Base-by-base conservation (phyloP, 2,797 vertebrate genomes). In the Australoheros facetus region DNA sequence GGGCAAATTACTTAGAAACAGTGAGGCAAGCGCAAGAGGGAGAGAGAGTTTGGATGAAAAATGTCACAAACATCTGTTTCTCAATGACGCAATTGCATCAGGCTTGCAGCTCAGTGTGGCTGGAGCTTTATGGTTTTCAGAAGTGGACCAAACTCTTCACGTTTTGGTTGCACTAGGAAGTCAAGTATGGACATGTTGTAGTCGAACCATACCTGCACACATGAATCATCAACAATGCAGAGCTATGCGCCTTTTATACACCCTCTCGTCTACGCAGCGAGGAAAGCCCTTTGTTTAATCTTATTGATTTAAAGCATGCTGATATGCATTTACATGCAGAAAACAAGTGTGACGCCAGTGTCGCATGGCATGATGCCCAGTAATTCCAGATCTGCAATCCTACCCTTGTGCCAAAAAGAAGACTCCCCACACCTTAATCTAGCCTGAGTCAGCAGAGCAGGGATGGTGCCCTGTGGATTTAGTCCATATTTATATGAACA, bases 391-490 rank as follows among this genome's bases (percentile, higher is more conserved):
- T 90, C 83, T 26, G 79, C 82, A 23, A 73, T 79, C 51, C 71
- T 62, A 57, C 64, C 13, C 30, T 0, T 2, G 21, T 87, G 92
- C 91, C 89, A 93, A 77, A 82, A 88, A 89, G 89, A 93, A 89
- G 90, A 81, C 92, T 87, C 91, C 87, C 87, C 81, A 81, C 58
- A 55, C 88, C 89, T 87, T 55, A 73, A 88, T 90, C 79, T 85
- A 77, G 78, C 83, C 90, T 93, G 93, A 94, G 89, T 94, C 92
- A 93, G 94, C 93, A 94, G 83, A 85, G 85, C 34, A 10, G 60
- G 57, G 77, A 87, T 42, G 89, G 88, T 81, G 86, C 88, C 83
- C 84, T 80, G 89, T 77, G 85, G 92, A 83, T 87, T 81, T 70
- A 78, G 64, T 62, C 37, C 78, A n/a, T 87, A 88, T 86, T 86